Evolutionary conservation across 2,797 vertebrate genomes (phyloP).

Genomic region (Parotocinclus haroldoi): DNA sequence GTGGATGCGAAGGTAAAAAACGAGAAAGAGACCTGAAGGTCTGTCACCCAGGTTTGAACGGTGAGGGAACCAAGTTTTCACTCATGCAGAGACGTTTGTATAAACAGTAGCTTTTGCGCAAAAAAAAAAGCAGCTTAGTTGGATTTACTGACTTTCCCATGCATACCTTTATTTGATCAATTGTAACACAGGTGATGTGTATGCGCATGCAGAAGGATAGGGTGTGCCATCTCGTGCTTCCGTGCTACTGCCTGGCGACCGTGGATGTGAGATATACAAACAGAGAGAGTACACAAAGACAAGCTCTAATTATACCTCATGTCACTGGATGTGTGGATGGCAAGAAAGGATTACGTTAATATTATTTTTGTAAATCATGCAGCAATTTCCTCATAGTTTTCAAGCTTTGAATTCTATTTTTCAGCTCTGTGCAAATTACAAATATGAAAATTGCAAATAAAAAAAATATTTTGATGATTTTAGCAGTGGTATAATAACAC

Average conservation of each 20-base stretch:
- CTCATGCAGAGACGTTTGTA: neutral
- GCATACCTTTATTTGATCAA: too few species aligned
- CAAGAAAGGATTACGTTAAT: conserved; percentile 42
- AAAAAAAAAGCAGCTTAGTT: neutral
- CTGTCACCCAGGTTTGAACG: conserved; percentile 17
- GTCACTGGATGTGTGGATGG: conserved; percentile 60
- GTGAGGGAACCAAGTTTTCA: neutral
- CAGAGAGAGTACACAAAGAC: conserved; percentile 51
- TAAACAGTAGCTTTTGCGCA: neutral
- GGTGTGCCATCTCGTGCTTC: conserved; percentile 47
- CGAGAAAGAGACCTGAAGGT: neutral
- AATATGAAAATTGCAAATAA: too few species aligned
- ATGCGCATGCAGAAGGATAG: neutral
- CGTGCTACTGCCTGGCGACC: conserved; percentile 60
- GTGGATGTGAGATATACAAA: conserved; percentile 57
- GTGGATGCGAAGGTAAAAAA: conserved; percentile 4
- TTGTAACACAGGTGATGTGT: too few species aligned
- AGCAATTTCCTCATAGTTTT: neutral
- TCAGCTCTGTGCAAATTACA: too few species aligned
- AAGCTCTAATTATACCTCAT: conserved; percentile 61
- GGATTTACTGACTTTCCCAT: too few species aligned
- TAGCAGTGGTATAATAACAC: too few species aligned
- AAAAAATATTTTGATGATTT: too few species aligned
- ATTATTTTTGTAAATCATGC: neutral
- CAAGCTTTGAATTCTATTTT: neutral